phyloP scores from a whole-genome alignment of 2,797 vertebrate genomes.

The Luscinia luscinia region DNA sequence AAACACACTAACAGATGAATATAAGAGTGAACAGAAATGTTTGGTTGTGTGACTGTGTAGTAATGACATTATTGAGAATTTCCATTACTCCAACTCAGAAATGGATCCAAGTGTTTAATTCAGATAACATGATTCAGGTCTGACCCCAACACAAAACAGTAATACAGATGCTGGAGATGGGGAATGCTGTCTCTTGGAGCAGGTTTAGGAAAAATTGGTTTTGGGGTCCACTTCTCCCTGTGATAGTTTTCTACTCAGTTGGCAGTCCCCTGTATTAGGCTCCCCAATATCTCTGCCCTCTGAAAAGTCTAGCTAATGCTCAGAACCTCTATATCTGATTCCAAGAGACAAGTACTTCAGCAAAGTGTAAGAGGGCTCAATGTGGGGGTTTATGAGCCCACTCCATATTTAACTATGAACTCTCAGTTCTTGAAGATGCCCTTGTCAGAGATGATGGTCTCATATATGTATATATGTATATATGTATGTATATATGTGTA shows the following conservation, averaged over 20 bases:
- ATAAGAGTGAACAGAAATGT: background rate
- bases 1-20: background rate
- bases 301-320: background rate
- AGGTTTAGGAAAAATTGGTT: background rate
- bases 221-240: background rate
- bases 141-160: background rate
- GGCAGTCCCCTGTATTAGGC: background rate
- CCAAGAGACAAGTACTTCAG: background rate
- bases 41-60: background rate
- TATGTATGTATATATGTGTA: background rate
- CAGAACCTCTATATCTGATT: background rate
- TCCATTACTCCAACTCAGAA: background rate
- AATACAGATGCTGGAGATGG: background rate
- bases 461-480: background rate
- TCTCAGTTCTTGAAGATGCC: background rate
- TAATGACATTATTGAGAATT: background rate
- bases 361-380: background rate
- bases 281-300: background rate
- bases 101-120: background rate
- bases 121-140: rapidly evolving
- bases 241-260: background rate
- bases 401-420: background rate
- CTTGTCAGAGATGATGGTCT: background rate
- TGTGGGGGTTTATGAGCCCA: background rate
- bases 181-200: background rate